Percentiles rank a stretch among this genome's conserved stretches.
Conservation (phyloP, 2,113 vertebrate genomes). For the Nematolebias whitei region DNA sequence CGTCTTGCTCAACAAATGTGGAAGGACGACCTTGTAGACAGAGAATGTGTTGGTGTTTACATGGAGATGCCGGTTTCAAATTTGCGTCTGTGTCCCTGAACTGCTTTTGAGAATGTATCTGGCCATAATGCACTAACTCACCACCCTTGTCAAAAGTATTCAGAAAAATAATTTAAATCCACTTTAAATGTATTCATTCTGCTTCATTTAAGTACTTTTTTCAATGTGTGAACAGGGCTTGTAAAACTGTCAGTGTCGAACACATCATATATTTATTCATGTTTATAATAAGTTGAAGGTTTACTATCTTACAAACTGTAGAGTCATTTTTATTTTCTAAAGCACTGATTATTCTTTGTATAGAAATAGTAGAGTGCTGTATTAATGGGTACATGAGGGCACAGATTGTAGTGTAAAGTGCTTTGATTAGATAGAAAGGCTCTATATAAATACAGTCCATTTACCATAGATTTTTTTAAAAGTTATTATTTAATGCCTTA, state of each 20-base stretch:
- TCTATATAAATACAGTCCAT: too few species aligned
- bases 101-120: neutral
- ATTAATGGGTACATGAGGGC: too few species aligned
- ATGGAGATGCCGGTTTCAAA: neutral
- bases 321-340: neutral
- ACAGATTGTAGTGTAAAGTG: too few species aligned
- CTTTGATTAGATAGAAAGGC: too few species aligned
- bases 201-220: neutral
- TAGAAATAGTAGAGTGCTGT: too few species aligned
- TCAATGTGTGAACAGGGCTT: neutral
- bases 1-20: constrained; percentile 3
- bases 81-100: neutral
- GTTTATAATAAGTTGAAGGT: neutral
- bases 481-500: constrained; percentile 24
- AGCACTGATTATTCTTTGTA: too few species aligned
- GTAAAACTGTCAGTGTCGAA: neutral
- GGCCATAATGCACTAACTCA: too few species aligned
- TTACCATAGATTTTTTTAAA: constrained; percentile 11
- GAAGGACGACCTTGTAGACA: constrained; percentile 4
- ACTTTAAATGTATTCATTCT: neutral
- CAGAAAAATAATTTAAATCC: neutral
- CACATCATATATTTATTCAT: neutral
- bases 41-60: neutral
- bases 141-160: neutral
- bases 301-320: neutral